A percentile compares a stretch with the other conserved stretches of the same genome.
These are phyloP conservation scores for Agapornis canus DNA, from an alignment of 2,797 vertebrate genomes.

Conservation along the genomic window DNA sequence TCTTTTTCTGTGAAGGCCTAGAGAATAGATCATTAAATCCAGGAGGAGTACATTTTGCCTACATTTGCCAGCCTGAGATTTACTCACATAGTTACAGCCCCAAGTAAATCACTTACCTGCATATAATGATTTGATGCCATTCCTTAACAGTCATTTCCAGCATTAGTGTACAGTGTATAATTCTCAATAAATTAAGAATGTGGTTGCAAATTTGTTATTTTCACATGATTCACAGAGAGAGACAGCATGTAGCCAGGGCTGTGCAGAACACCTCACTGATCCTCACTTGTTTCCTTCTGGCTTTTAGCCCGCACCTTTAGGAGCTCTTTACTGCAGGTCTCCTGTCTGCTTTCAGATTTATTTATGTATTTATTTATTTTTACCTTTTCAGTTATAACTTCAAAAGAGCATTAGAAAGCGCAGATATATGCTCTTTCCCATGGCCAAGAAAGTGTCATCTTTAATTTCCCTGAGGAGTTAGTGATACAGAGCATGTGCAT, in stretches of 20 bases:
- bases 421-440: neutral
- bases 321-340: neutral
- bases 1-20: neutral
- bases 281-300: accelerated
- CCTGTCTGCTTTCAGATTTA: neutral
- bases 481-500: neutral
- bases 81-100: neutral
- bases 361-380: neutral
- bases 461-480: neutral
- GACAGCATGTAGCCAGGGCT: neutral
- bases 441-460: neutral
- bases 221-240: neutral
- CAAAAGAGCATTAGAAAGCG: neutral
- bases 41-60: neutral
- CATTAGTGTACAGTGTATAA: neutral
- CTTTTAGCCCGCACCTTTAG: neutral
- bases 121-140: neutral
- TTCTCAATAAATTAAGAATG: neutral
- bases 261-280: neutral
- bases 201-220: neutral
- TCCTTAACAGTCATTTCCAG: neutral
- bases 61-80: neutral
- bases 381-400: neutral
- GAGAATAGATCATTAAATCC: neutral
- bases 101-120: neutral